Evolutionary conservation across 2,888 invertebrate species (phyloP), one percentile per base, ranked within the genome.

Genomic region (Trimorus sp.): DNA sequence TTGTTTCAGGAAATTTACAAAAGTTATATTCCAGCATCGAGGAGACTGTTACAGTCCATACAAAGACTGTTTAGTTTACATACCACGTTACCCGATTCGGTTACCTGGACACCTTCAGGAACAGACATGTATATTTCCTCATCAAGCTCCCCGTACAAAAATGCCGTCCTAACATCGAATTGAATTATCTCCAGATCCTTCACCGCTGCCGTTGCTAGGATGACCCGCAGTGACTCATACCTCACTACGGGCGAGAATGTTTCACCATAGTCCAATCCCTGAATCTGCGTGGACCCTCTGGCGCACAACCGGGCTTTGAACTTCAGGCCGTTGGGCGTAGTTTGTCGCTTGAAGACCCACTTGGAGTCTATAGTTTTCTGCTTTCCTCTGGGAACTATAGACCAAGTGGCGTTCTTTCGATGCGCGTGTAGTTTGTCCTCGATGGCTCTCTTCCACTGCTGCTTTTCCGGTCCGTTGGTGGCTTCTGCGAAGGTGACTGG

Each of bases 321-420:
- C 15, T 65, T 45, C 0, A 11, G 5, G 9, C 11, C 37, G 0
- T 56, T 54, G 1, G 14, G 16, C 3, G 37, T 56, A 0, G n/a
- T 40, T 54, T 59, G 45, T 0, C 1, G 7, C 40, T 66, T 77
- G 69, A 77, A 77, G 0, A 70, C 63, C 77, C 69, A 77, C 26
- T 40, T 77, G 7, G 65, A 77, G 40, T 77, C 69, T 0, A 77
- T n/a, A 6, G 45, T 42, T 11, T 15, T 8, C 16, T 36, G 15
- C 16, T 53, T 26, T 15, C 7, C 11, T 6, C 15, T 51, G 16
- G 49, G 42, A 9, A 85, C 81, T 5, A 84, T 40, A 0, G 63
- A 42, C 84, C 84, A 84, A 0, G 73, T 73, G 1, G 14, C 40
- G 36, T 78, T 71, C 9, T 49, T 11, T 8, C 54, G 7, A 40